Percentiles rank a stretch among this genome's conserved stretches.
Conservation (phyloP, 2,888 invertebrate genomes). For the Antheraea yamamai region DNA sequence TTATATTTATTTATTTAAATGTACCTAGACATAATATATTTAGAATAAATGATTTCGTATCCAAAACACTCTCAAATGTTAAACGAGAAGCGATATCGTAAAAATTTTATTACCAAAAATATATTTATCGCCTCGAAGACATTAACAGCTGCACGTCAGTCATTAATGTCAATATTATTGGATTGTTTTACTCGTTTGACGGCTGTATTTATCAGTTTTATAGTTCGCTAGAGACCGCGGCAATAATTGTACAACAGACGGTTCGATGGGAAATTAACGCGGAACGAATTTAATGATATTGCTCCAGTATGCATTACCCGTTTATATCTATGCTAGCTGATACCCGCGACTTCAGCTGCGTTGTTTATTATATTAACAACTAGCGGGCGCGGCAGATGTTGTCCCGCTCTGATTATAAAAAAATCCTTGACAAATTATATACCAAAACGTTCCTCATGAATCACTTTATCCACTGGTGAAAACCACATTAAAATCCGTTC, state of each 20-base stretch:
- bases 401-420: too few relatives aligned
- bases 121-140: slow-evolving; percentile 12
- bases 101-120: slow-evolving; percentile 13
- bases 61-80: not conserved
- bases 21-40: not conserved
- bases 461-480: too few relatives aligned
- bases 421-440: too few relatives aligned
- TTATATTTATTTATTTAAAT: too few relatives aligned
- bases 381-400: too few relatives aligned
- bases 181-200: slow-evolving; percentile 11
- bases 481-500: too few relatives aligned
- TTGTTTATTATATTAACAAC: too few relatives aligned
- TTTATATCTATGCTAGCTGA: not conserved
- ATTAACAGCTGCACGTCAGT: slow-evolving; percentile 14
- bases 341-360: not conserved
- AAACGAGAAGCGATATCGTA: slow-evolving; percentile 7
- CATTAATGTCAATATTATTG: slow-evolving; percentile 16
- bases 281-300: not conserved
- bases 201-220: slow-evolving; percentile 15
- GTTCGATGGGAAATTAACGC: slow-evolving; percentile 9
- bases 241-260: not conserved
- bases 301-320: not conserved
- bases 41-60: not conserved
- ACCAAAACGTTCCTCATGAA: too few relatives aligned
- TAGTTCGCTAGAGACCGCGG: slow-evolving; percentile 7